phyloP scores from a whole-genome alignment of 92 coral and sea anemone species.

The Galaxea fascicularis region DNA sequence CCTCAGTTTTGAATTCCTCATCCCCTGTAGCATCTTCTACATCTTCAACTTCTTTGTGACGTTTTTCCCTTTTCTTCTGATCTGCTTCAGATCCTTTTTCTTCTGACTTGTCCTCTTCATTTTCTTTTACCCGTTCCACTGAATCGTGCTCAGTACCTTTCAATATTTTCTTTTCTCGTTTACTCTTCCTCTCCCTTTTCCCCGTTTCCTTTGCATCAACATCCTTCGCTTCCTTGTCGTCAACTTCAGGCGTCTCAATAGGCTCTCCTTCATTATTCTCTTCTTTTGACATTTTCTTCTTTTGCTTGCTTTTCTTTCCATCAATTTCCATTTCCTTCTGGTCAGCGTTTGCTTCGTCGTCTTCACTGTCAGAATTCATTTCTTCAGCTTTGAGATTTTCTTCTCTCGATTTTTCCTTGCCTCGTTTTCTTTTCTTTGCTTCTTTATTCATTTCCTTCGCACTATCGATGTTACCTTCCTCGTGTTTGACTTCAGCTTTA shows the following conservation, averaged over 20 bases:
- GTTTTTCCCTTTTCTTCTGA: constrained; percentile 32
- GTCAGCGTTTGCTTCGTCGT: background rate
- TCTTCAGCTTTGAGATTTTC: background rate
- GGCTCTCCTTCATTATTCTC: background rate
- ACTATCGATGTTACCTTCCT: background rate
- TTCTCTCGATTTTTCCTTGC: background rate
- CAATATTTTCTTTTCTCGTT: constrained; percentile 16
- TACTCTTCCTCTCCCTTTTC: background rate
- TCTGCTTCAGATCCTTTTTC: background rate
- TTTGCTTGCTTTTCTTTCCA: background rate
- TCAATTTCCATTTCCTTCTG: background rate
- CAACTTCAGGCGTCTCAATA: background rate
- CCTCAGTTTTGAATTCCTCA: constrained; percentile 3
- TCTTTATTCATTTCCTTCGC: background rate
- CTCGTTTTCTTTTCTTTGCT: background rate
- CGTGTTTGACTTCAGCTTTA: background rate
- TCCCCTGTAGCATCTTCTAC: background rate
- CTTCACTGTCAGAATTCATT: background rate
- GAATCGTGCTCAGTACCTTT: background rate
- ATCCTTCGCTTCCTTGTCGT: background rate
- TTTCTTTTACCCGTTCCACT: background rate
- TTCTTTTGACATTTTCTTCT: background rate
- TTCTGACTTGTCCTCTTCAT: background rate
- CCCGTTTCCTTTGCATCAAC: background rate
- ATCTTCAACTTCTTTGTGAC: background rate